Percentiles rank a stretch among this genome's conserved stretches.
Conservation (phyloP, 2,888 invertebrate species). For the Dryocosmus kuriphilus region DNA sequence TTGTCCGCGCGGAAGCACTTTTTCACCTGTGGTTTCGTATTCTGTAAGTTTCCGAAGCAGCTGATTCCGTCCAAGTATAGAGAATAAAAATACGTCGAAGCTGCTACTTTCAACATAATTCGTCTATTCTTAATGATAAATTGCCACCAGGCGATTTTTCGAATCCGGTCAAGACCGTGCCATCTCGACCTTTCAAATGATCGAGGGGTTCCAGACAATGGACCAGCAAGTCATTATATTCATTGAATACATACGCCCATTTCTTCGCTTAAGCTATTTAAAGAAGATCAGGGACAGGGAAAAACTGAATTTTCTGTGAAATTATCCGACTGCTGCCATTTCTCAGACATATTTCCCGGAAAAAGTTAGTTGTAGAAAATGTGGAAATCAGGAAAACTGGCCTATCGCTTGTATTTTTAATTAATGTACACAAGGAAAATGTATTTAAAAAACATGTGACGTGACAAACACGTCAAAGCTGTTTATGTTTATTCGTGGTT, state of each 20-base stretch:
- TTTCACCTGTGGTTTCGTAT: constrained; percentile 5
- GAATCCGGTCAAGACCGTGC: constrained; percentile 8
- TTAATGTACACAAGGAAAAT: not conserved
- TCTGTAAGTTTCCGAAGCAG: not conserved
- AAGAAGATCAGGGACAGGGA: constrained; percentile 2
- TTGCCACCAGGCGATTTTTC: not conserved
- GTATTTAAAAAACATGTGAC: not conserved
- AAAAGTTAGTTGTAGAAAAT: not conserved
- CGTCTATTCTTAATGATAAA: constrained; percentile 8
- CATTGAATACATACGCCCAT: constrained; percentile 3
- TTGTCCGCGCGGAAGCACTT: not conserved
- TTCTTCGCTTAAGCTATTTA: not conserved
- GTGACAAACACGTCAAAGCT: not conserved
- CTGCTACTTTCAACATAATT: not conserved
- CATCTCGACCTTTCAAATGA: constrained; percentile 9
- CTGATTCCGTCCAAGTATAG: not conserved
- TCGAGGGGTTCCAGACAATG: constrained; percentile 8
- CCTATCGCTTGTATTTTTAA: not conserved
- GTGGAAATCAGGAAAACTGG: not conserved
- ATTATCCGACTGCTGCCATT: not conserved
- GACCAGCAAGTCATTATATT: not conserved
- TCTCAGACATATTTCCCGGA: not conserved
- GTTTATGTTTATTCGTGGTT: not conserved
- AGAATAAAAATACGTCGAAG: not conserved
- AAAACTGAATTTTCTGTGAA: constrained; percentile 3